Percentiles rank a stretch among this genome's conserved stretches.
Evolutionary conservation across 2,888 invertebrate species (phyloP).

Genomic region (Busseola fusca): DNA sequence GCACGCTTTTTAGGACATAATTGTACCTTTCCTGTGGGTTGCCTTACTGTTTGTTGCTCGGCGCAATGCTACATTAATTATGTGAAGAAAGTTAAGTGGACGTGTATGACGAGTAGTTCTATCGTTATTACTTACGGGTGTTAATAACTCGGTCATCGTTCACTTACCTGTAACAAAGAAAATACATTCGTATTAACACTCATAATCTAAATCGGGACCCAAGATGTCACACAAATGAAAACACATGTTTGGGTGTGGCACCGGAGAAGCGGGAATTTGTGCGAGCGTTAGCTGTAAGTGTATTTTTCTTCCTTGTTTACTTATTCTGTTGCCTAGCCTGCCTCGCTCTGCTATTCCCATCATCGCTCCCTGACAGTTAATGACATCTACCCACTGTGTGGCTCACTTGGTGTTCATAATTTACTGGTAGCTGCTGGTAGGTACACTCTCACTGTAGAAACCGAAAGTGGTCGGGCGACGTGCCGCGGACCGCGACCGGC

Average conservation of each 20-base stretch:
- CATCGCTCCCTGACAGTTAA: too few relatives aligned
- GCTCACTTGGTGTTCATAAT: conserved; percentile 15
- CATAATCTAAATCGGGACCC: background rate
- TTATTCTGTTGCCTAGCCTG: background rate
- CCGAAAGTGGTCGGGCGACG: conserved; percentile 69
- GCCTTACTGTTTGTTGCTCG: conserved; percentile 30
- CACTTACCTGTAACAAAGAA: conserved; percentile 59
- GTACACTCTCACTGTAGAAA: conserved; percentile 74
- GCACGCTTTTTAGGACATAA: conserved; percentile 55
- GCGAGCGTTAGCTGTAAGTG: background rate
- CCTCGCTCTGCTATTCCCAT: background rate
- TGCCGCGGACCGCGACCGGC: conserved; percentile 42
- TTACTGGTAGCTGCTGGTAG: conserved; percentile 49
- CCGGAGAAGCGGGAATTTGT: background rate
- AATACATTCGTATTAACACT: background rate
- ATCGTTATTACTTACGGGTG: conserved; percentile 33
- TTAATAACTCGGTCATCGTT: background rate
- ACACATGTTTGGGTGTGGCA: background rate
- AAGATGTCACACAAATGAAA: background rate
- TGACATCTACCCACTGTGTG: background rate
- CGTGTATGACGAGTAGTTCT: background rate
- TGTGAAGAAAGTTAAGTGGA: conserved; percentile 35
- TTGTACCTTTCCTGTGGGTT: conserved; percentile 57
- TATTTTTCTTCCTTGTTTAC: background rate
- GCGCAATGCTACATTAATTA: conserved; percentile 42